Conservation (phyloP, 2,113 vertebrate genomes). For the Corythornis vintsioides region DNA sequence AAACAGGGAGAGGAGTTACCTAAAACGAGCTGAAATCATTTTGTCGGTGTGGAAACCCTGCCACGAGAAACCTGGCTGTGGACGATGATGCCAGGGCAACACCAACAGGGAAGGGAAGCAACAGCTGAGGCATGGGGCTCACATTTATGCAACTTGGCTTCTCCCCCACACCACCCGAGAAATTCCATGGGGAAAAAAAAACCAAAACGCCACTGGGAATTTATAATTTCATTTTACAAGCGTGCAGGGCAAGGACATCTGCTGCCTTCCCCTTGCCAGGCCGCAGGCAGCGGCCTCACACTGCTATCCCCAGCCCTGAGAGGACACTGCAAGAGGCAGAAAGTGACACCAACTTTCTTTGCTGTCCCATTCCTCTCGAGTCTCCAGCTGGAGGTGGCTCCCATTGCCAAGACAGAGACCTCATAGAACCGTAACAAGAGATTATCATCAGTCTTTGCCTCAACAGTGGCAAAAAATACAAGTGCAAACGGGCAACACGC, state of each 20-base stretch:
- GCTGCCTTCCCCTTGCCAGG: neutral
- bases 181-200: neutral
- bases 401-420: constrained; percentile 20
- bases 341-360: neutral
- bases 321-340: neutral
- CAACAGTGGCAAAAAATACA: constrained; percentile 28
- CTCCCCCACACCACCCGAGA: constrained; percentile 33
- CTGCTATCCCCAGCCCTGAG: neutral
- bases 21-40: constrained; percentile 21
- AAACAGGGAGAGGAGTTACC: neutral
- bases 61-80: constrained; percentile 9
- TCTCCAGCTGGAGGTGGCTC: constrained; percentile 1
- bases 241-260: constrained; percentile 16
- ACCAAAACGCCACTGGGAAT: neutral
- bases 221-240: constrained; percentile 39
- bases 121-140: constrained; percentile 16
- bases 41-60: constrained; percentile 31
- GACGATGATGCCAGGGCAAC: constrained; percentile 31
- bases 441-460: constrained; percentile 33
- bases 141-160: constrained; percentile 34
- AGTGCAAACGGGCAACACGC: neutral
- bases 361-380: neutral
- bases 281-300: neutral
- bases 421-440: constrained; percentile 11
- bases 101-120: constrained; percentile 47